Percentiles rank a stretch among this genome's conserved stretches.
These are phyloP conservation scores for Tortrix viridana DNA, from an alignment of 2,888 invertebrate genomes.

Conservation along the genomic window DNA sequence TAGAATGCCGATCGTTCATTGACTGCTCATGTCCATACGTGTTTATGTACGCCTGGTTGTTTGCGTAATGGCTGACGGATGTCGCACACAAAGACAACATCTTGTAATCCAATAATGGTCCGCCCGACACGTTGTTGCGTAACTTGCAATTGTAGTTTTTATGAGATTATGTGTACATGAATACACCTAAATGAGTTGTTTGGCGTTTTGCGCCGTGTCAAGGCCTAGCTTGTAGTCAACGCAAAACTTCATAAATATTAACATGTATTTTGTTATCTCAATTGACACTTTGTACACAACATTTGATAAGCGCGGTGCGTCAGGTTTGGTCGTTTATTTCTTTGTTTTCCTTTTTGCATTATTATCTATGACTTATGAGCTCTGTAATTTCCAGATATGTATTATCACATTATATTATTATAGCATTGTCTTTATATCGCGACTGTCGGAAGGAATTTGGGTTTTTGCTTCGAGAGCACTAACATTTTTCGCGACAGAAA, in stretches of 20 bases:
- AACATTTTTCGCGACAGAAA: too few relatives aligned
- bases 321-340: too few relatives aligned
- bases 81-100: slow-evolving; percentile 50
- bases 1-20: slow-evolving; percentile 13
- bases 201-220: slow-evolving; percentile 25
- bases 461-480: too few relatives aligned
- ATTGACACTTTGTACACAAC: too few relatives aligned
- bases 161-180: slow-evolving; percentile 50
- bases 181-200: slow-evolving; percentile 18
- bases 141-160: slow-evolving; percentile 51
- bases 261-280: too few relatives aligned
- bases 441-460: too few relatives aligned
- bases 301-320: too few relatives aligned
- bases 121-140: slow-evolving; percentile 46
- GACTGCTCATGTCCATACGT: slow-evolving; percentile 8
- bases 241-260: neutral
- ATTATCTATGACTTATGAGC: too few relatives aligned
- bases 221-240: slow-evolving; percentile 27
- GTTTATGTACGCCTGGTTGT: slow-evolving; percentile 18
- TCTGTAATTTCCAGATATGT: too few relatives aligned
- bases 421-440: too few relatives aligned
- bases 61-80: slow-evolving; percentile 39
- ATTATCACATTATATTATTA: too few relatives aligned
- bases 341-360: too few relatives aligned
- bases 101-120: slow-evolving; percentile 59